Evolutionary conservation across 2,888 invertebrate species (phyloP).

Genomic region (Microctonus brassicae): DNA sequence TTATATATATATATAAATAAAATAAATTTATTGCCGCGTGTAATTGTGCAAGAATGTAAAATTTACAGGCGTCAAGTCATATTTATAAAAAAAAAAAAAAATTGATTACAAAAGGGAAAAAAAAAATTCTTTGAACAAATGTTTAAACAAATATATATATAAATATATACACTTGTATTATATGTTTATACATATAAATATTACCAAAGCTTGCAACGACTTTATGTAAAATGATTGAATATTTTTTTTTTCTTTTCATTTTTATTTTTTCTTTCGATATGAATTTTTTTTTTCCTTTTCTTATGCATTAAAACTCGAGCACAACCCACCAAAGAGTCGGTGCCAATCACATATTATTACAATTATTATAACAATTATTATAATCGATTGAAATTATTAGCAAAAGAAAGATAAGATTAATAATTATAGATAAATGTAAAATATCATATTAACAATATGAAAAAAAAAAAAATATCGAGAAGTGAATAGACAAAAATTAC

Average conservation of each 20-base stretch:
- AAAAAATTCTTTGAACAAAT: neutral
- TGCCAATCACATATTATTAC: constrained; percentile 38
- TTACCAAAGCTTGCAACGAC: neutral
- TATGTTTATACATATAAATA: neutral
- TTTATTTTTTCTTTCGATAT: too few species aligned
- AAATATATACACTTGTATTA: neutral
- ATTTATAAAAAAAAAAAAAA: neutral
- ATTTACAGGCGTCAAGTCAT: neutral
- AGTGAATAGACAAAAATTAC: neutral
- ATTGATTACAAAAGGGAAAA: too few species aligned
- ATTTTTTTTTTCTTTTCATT: constrained; percentile 32
- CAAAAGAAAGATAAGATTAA: neutral
- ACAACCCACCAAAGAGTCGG: constrained; percentile 18
- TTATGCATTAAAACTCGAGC: neutral
- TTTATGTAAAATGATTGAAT: constrained; percentile 33
- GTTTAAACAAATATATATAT: neutral
- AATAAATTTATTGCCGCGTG: neutral
- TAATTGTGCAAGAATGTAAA: neutral
- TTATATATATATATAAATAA: neutral
- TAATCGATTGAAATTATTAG: constrained; percentile 10
- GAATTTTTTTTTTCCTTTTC: neutral
- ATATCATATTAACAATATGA: neutral
- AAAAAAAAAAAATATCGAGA: neutral
- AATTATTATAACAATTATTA: constrained; percentile 28
- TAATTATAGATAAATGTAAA: neutral